phyloP scores from a whole-genome alignment of 2,888 invertebrate genomes.

The Agrochola circellaris region DNA sequence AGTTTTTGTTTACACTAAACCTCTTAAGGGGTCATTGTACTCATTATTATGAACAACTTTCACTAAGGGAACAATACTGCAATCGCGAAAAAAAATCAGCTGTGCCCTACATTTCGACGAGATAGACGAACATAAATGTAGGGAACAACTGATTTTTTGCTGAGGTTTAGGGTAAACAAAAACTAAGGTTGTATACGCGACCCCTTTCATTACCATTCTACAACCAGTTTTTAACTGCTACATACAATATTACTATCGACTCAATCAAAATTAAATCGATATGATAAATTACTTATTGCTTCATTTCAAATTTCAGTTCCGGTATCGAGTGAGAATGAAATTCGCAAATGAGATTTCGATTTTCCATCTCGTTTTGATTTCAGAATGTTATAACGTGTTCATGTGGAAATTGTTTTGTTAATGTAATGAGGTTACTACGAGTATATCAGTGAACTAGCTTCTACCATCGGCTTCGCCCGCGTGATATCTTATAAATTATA shows the following conservation, averaged over 20 bases:
- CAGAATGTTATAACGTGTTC: not conserved
- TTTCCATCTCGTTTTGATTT: slow-evolving; percentile 17
- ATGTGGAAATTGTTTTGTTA: not conserved
- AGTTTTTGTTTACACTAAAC: no score
- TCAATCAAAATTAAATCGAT: slow-evolving; percentile 54
- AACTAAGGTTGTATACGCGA: slow-evolving; percentile 20
- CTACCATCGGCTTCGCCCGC: no score
- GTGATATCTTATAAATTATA: no score
- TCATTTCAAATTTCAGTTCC: slow-evolving; percentile 43
- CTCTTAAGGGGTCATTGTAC: no score
- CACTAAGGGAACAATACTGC: no score
- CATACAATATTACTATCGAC: slow-evolving; percentile 29
- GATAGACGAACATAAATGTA: no score
- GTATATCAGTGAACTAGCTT: no score
- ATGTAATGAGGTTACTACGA: not conserved
- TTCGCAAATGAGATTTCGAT: slow-evolving; percentile 45
- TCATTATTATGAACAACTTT: no score
- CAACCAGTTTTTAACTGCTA: slow-evolving; percentile 38
- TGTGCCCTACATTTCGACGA: no score
- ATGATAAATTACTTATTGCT: slow-evolving; percentile 31
- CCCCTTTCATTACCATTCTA: slow-evolving; percentile 47
- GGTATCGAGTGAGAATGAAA: slow-evolving; percentile 33
- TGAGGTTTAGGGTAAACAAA: no score
- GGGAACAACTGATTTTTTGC: no score
- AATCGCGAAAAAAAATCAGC: no score